Base-by-base conservation (phyloP, 2,888 invertebrate genomes). In the Onthophagus sagittarius region DNA sequence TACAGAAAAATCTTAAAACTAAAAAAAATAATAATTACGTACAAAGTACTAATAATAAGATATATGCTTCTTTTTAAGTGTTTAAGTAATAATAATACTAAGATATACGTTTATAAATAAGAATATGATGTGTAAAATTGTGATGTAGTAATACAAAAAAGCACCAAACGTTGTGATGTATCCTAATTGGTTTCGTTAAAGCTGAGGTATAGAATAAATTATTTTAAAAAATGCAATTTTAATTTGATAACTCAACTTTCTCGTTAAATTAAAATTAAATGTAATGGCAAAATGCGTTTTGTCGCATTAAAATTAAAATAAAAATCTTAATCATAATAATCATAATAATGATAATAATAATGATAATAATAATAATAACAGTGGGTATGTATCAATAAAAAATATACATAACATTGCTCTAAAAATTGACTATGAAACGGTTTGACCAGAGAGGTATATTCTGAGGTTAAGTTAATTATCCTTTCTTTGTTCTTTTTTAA, bases 21-120 rank as follows among this genome's bases (percentile, higher is more conserved):
- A 70, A 53, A 32, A 63, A 15, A 64, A 33, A 70, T 70, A 63
- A 15, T 63, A 33, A 70, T 70, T 14, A 71, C 23, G 23, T 23
- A 23, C 23, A 23, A 23, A 23, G 23, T 71, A 23, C 62, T 71
- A 71, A 71, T 71, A 15, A 71, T 71, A 71, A 71, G 62, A 31
- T 69, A 69, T 69, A 69, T 69, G 31, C 11, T 69, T 14, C 31
- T 69, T 33, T 33, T 15, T 11, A 13, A 14, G 13, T 11, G 13
- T 11, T 69, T 32, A 69, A 69, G 69, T 69, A 69, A 32, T 31
- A 31, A 31, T 69, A 32, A 69, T 33, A 15, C 15, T 15, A 33
- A 69, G 23, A 69, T 23, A 23, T 23, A 23, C 1, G 3, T 23
- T 23, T 23, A 23, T 23, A 23, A 23, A 23, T 23, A 23, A 23